Percentiles rank a stretch among this genome's conserved stretches.
Conservation (phyloP, 1,140 invertebrate species). For the Chironomus striatipennis region DNA sequence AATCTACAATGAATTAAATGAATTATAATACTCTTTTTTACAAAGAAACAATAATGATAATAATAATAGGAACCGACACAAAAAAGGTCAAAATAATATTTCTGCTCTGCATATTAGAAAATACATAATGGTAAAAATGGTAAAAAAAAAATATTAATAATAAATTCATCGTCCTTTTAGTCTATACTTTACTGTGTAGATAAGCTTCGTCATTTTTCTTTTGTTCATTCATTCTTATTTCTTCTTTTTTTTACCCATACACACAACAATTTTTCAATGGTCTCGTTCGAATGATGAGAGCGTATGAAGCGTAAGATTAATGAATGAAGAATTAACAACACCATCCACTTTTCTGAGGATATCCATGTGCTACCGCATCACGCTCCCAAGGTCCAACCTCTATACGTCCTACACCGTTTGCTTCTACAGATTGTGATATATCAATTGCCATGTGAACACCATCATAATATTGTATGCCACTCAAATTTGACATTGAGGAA, state of each 20-base stretch:
- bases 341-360: slow-evolving; percentile 45
- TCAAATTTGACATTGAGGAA: slow-evolving; percentile 24
- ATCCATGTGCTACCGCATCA: slow-evolving; percentile 50
- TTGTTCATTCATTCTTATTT: neutral
- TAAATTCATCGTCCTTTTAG: neutral
- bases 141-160: neutral
- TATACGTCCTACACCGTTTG: slow-evolving; percentile 46
- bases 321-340: slow-evolving; percentile 45
- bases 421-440: slow-evolving; percentile 39
- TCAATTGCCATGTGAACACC: slow-evolving; percentile 31
- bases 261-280: too few species aligned
- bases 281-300: neutral
- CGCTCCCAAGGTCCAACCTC: slow-evolving; percentile 48
- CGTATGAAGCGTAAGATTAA: neutral
- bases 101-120: neutral
- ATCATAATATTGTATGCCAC: slow-evolving; percentile 30
- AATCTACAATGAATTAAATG: too few species aligned
- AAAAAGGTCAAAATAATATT: too few species aligned
- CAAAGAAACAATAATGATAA: too few species aligned
- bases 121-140: slow-evolving; percentile 1
- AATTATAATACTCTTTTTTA: too few species aligned
- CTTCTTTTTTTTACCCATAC: neutral
- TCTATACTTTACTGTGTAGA: neutral
- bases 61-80: too few species aligned
- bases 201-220: slow-evolving; percentile 13